Evolutionary conservation across 2,888 invertebrate species (phyloP).

Genomic region (Malthinus seriepunctatus): DNA sequence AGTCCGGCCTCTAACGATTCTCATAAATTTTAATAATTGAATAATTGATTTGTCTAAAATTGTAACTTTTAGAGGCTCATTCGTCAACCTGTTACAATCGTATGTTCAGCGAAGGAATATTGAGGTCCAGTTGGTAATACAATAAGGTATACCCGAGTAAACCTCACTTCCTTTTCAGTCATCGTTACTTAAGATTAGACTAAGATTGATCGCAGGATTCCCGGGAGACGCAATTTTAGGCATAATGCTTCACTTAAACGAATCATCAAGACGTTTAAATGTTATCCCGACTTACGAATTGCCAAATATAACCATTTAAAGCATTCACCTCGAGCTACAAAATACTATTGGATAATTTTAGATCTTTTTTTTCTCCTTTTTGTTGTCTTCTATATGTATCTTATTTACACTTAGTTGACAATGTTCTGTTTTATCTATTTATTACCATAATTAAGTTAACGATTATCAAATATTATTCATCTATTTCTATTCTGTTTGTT

Average conservation of each 20-base stretch:
- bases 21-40: conserved; percentile 10
- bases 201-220: conserved; percentile 25
- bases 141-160: conserved; percentile 20
- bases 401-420: no score
- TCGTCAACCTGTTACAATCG: conserved; percentile 10
- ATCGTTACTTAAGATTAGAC: conserved; percentile 22
- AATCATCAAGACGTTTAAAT: conserved; percentile 20
- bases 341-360: no score
- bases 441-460: no score
- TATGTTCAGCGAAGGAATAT: no score
- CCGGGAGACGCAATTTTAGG: conserved; percentile 22
- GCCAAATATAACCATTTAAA: conserved; percentile 2
- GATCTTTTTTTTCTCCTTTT: no score
- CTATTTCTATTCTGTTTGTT: no score
- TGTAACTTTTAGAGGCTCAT: conserved; percentile 3
- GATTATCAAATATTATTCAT: no score
- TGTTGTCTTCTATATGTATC: no score
- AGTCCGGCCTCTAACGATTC: background rate
- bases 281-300: conserved; percentile 14
- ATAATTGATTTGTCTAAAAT: conserved; percentile 6
- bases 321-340: no score
- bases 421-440: no score
- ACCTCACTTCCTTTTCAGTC: conserved; percentile 22
- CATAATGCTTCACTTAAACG: conserved; percentile 22
- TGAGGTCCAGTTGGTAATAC: background rate